Evolutionary conservation across 2,888 invertebrate species (phyloP).

Genomic region (Rotaria socialis): DNA sequence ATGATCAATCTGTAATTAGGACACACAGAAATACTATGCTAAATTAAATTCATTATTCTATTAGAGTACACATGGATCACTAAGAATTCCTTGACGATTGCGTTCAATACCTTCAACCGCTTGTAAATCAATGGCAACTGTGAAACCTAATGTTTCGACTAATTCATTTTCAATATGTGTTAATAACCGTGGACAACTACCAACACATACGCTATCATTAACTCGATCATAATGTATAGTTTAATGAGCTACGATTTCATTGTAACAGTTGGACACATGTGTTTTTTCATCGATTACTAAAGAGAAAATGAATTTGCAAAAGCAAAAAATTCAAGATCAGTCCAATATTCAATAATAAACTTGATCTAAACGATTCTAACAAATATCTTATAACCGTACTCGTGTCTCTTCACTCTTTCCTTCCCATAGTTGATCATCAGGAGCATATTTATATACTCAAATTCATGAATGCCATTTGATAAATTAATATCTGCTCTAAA

Average conservation of each 20-base stretch:
- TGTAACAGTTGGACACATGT: not conserved
- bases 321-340: not conserved
- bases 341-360: constrained; percentile 6
- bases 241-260: not conserved
- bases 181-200: not conserved
- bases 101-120: not conserved
- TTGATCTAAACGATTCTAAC: not conserved
- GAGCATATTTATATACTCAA: not conserved
- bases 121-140: not conserved
- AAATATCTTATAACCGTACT: not conserved
- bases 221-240: not conserved
- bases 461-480: not conserved
- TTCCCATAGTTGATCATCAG: not conserved
- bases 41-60: not conserved
- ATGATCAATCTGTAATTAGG: not conserved
- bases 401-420: not conserved
- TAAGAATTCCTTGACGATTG: not conserved
- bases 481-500: not conserved
- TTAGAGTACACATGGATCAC: not conserved
- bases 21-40: not conserved
- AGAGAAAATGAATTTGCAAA: not conserved
- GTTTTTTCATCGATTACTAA: not conserved
- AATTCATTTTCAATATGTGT: not conserved
- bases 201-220: not conserved
- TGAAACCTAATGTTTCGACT: not conserved